A percentile compares a stretch with the other conserved stretches of the same genome.
Evolutionary conservation across 2,797 vertebrate genomes (phyloP).

Genomic region (Lateolabrax maculatus): DNA sequence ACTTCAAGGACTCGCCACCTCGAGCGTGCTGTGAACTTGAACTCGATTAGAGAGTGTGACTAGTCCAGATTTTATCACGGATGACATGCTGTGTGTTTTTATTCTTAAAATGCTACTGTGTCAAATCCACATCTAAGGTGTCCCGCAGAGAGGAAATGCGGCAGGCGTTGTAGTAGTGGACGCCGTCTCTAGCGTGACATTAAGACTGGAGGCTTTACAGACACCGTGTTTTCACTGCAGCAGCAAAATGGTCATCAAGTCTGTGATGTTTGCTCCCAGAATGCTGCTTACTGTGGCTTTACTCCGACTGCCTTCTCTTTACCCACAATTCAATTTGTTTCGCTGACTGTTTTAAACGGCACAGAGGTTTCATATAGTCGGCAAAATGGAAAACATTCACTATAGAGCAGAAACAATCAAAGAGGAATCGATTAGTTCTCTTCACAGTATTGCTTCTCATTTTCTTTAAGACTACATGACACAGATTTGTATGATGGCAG

Average conservation of each 20-base stretch:
- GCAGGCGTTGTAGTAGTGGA: background rate
- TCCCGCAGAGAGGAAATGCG: constrained; percentile 37
- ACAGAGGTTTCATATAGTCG: constrained; percentile 18
- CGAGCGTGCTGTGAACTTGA: constrained; percentile 41
- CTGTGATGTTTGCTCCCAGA: constrained; percentile 20
- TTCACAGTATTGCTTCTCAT: background rate
- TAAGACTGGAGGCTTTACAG: constrained; percentile 21
- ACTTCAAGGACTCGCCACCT: constrained; percentile 5
- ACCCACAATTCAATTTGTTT: constrained; percentile 25
- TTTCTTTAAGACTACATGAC: constrained; percentile 11
- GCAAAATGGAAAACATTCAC: constrained; percentile 9
- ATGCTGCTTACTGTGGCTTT: constrained; percentile 7
- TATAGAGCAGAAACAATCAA: constrained; percentile 17
- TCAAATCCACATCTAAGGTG: constrained; percentile 36
- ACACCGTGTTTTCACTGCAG: constrained; percentile 27
- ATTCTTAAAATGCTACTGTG: constrained; percentile 40
- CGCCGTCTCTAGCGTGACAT: constrained; percentile 22
- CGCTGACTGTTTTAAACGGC: background rate
- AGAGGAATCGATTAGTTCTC: constrained; percentile 4
- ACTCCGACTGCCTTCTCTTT: background rate
- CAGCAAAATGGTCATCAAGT: constrained; percentile 25
- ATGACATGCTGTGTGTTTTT: constrained; percentile 45
- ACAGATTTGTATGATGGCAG: background rate
- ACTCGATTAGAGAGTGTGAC: constrained; percentile 28
- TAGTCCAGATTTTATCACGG: constrained; percentile 21